Base-by-base conservation (phyloP, 2,113 vertebrate genomes). In the Patagioenas fasciata region DNA sequence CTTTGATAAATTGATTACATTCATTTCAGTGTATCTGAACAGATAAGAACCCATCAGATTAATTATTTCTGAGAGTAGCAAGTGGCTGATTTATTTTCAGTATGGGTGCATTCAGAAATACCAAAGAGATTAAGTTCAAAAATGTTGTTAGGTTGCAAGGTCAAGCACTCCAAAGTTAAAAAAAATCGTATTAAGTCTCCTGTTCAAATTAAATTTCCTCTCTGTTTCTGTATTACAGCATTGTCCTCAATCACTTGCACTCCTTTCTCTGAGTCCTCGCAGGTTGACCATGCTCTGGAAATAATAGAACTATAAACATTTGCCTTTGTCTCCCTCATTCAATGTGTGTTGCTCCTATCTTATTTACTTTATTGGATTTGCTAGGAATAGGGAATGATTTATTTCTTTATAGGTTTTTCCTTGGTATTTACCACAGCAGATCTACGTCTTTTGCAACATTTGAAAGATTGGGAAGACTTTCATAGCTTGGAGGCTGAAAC, bases 391-490 rank as follows among this genome's bases (percentile, higher is more conserved):
- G 13, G 60, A 92, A 86, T 57, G 0, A 78, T 84, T 67, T 70
- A 26, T 80, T 92, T 71, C 26, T 89, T 91, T 42, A 51, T 28
- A 73, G 10, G 13, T 38, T 96, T 80, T 80, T 60, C 25, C 28
- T 80, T 90, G 64, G 20, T 83, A 60, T 88, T 91, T 80, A 81
- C 51, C 80, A 74, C 56, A 75, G 38, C 56, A 91, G 15, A 60
- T 74, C 69, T 83, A 56, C 48, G 34, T 64, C 51, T 79, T 91
- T 53, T 83, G 57, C 50, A 84, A 16, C 20, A 75, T 79, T 79
- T 91, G 84, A 91, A 96, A 92, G 69, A 93, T 6, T 23, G 29
- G 56, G 67, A 83, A 88, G 69, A 74, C 88, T 92, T 95, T 90
- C 50, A 32, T 71, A 61, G 88, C 83, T 72, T n/a, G 61, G 61